Base-by-base conservation (phyloP, 53 echinoderm and acorn worm species). In the Antedon mediterranea region DNA sequence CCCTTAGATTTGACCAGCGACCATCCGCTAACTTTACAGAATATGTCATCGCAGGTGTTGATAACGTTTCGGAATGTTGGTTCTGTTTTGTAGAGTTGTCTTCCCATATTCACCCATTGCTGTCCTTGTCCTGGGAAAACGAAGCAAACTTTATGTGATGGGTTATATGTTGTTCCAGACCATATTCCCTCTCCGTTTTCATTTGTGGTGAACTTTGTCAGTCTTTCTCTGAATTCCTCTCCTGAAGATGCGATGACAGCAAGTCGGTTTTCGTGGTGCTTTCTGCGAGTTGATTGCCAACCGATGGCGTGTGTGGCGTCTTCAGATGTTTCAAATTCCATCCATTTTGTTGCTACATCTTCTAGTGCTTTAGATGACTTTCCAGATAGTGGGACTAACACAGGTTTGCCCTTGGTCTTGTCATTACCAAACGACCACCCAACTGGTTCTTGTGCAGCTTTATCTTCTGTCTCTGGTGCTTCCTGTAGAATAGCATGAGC, bases 91-190 rank as follows among this genome's bases (percentile, higher is more conserved):
- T 94, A 94, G 34, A 94, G 88, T 30, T 91, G 85, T 32, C 89
- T 79, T 11, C 95, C 95, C 95, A 94, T 94, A 84, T 89, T 79
- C 29, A 71, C 85, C 84, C 89, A 94, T 82, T 94, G 95, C 73
- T 94, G 95, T 0, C 95, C 95, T 74, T 94, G 95, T 14, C 95
- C 95, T 11, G 94, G 94, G 77, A 94, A 94, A 32, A 94, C 84
- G 43, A 94, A 79, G 75, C 91, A 91, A 70, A 94, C 83, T 80
- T 90, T 89, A 23, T 88, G 97, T 34, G 71, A 78, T 20, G 86
- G 34, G 74, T 32, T 37, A 75, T 85, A 89, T 28, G 83, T 79
- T 0, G 83, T 77, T 29, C 86, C 74, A 0, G 83, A 81, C 0
- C 78, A 74, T 29, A 88, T 82, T 32, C 84, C 81, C 20, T 89